Evolutionary conservation across 2,797 vertebrate species (phyloP), one percentile per base, ranked within the genome.

Genomic region (Columba guinea): DNA sequence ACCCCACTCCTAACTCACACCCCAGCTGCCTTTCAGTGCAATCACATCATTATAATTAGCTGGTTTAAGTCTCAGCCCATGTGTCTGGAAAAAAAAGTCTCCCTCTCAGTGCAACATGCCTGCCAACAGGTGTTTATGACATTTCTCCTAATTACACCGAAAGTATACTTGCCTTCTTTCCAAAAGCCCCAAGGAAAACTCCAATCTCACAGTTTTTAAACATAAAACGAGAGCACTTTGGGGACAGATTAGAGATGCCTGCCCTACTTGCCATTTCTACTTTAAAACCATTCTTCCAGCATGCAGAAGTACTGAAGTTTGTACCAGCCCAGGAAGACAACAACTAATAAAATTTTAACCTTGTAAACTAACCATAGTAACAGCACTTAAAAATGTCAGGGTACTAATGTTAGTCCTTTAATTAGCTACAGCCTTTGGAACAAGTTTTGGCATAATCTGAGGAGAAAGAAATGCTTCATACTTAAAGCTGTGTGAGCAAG

Each of bases 1-100:
- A 21, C 20, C 7, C 5, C 35, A 32, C 18, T 39, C 21, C 10
- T 9, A 71, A 32, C 4, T n/a, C 5, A 0, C 6, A n/a, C 32
- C 56, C 53, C 39, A 17, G 30, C 13, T 41, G 37, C 18, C 16
- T 71, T 49, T 63, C 35, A 24, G 24, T 24, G 23, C 56, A 49
- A 10, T 46, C 52, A 34, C 1, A 0, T 24, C 4, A 59, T 7
- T 59, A 9, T 4, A 24, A 46, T 19, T 15, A 62, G 11, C 15
- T 3, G 2, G 10, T 84, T 74, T 35, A 37, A 58, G 44, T 21
- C 34, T n/a, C 22, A 18, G 8, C 4, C 16, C 46, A 78, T 12
- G 23, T 17, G 7, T 26, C 32, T 9, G 12, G 11, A 60, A 77
- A 1, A 44, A 26, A 51, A 51, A 46, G 44, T 5, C 34, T 62